Percentiles rank a stretch among this genome's conserved stretches.
Conservation (phyloP, 2,797 vertebrate genomes). For the Mormyrus hasselquistii region DNA sequence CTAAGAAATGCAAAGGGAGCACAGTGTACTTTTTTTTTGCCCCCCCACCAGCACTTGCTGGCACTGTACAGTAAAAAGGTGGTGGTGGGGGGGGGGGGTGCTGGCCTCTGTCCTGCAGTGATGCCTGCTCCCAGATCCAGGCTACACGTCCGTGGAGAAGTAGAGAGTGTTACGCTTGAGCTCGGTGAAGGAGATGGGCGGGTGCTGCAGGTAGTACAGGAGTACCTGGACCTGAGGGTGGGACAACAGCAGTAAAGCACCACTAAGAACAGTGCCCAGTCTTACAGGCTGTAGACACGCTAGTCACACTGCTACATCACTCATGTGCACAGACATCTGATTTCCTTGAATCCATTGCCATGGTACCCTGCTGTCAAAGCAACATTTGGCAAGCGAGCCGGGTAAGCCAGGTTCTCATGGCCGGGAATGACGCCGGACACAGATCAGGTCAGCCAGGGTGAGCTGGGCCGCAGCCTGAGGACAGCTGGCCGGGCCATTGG, state of each 20-base stretch:
- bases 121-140: conserved; percentile 15
- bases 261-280: not conserved
- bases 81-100: conserved; percentile 27
- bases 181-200: conserved; percentile 87
- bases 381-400: not conserved
- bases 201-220: conserved; percentile 96
- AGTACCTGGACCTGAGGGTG: conserved; percentile 86
- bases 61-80: conserved; percentile 51
- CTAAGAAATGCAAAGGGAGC: conserved; percentile 44
- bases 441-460: not conserved
- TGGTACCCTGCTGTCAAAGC: not conserved
- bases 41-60: conserved; percentile 20
- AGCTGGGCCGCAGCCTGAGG: not conserved
- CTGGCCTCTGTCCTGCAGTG: not conserved
- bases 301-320: not conserved
- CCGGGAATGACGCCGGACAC: not conserved
- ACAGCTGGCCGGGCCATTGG: not conserved
- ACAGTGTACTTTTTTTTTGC: conserved; percentile 34
- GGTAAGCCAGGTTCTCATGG: conserved; percentile 5
- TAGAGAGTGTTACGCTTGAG: conserved; percentile 95
- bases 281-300: not conserved
- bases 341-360: not conserved
- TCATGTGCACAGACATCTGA: not conserved
- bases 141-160: conserved; percentile 95
- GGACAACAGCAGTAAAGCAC: not conserved